phyloP scores from a whole-genome alignment of 2,797 vertebrate species.

The Taenioides sp. region DNA sequence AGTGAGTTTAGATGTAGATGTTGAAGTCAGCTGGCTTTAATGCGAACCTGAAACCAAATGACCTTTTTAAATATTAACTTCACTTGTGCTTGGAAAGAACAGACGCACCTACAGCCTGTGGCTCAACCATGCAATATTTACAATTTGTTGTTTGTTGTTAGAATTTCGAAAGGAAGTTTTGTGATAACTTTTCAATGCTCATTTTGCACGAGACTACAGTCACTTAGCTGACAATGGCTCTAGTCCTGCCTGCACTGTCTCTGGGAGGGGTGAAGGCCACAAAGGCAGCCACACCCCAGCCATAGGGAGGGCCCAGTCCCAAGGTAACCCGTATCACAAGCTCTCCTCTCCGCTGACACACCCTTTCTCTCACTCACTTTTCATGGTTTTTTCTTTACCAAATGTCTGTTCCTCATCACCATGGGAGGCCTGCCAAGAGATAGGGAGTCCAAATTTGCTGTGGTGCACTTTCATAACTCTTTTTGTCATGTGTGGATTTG shows the following conservation, averaged over 20 bases:
- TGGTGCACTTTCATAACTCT: conserved; percentile 8
- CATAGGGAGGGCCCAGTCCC: conserved; percentile 66
- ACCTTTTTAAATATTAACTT: conserved; percentile 83
- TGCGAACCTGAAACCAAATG: conserved; percentile 71
- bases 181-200: conserved; percentile 7
- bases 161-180: background rate
- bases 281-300: conserved; percentile 62
- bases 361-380: conserved; percentile 54
- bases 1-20: conserved; percentile 32
- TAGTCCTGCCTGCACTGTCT: conserved; percentile 19
- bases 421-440: conserved; percentile 48
- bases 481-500: conserved; percentile 29
- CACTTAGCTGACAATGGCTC: conserved; percentile 27
- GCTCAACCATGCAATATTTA: conserved; percentile 5
- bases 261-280: conserved; percentile 35
- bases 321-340: conserved; percentile 74
- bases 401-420: conserved; percentile 57
- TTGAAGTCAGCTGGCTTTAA: conserved; percentile 47
- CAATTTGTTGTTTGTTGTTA: background rate
- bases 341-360: conserved; percentile 68
- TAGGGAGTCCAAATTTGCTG: conserved; percentile 20
- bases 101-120: conserved; percentile 12
- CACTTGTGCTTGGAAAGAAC: conserved; percentile 28
- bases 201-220: conserved; percentile 7
- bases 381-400: conserved; percentile 28